Evolutionary conservation across 2,797 vertebrate species (phyloP), one percentile per base, ranked within the genome.

Genomic region (Pseudomugil tenellus): DNA sequence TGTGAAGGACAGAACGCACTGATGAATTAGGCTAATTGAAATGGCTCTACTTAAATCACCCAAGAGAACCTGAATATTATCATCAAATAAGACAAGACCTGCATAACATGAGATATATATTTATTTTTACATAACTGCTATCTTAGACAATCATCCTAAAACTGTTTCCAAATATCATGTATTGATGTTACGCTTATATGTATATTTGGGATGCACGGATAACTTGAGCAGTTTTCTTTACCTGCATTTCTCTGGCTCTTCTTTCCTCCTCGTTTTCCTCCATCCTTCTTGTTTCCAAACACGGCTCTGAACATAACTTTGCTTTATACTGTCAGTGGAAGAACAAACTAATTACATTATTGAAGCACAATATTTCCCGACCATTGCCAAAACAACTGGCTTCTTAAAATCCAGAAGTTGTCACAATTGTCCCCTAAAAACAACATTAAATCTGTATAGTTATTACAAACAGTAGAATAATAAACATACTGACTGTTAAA

Each of bases 21-120:
- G 74, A 84, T 85, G 83, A 93, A 93, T 80, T 90, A 80, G 91
- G 92, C 90, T 93, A 92, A 93, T 91, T 91, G 85, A 85, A 91
- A 77, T 82, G 83, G 87, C 83, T 91, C 87, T 66, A 73, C 84
- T 87, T 86, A 80, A 84, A 82, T 76, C 91, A 92, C 91, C 91
- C 84, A 63, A 85, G 87, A 86, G 76, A 87, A 77, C 76, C 77
- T 70, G 74, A 73, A 77, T 68, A 80, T 74, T 74, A 31, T 67
- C 48, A 72, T 82, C 65, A 85, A 84, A 79, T 39, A 75, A 84
- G 74, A 69, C 77, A 78, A 70, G 68, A 67, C 23, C 19, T 31
- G 48, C 26, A 58, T 31, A 74, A 60, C 34, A 28, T 32, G 19
- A 55, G 6, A 72, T 25, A 74, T 1, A 70, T 52, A 3, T 58